These are phyloP conservation scores for Cettia cetti DNA, from an alignment of 2,113 vertebrate species.

Conservation along the genomic window DNA sequence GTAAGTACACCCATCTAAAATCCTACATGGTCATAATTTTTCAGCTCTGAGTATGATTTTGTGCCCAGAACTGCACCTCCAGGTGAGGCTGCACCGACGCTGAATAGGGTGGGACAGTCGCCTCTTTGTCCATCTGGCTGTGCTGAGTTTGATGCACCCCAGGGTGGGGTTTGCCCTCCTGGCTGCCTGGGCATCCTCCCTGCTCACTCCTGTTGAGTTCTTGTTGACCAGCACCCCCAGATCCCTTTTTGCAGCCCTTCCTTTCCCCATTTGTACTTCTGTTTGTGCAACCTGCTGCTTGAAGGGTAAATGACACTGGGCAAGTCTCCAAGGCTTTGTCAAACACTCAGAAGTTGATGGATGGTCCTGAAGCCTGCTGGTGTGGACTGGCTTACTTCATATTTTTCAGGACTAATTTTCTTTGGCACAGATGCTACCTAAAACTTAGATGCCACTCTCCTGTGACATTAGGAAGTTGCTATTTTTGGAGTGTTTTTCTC, in stretches of 20 bases:
- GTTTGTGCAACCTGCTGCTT: background rate
- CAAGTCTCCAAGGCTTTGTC: background rate
- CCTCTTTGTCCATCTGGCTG: accelerated
- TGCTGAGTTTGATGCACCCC: background rate
- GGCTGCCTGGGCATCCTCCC: background rate
- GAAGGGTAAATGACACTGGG: background rate
- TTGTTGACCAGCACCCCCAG: background rate
- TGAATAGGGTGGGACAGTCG: accelerated
- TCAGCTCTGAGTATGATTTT: background rate
- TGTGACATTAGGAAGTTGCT: background rate
- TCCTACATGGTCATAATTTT: background rate
- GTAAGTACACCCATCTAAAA: constrained; percentile 72
- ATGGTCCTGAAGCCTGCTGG: background rate
- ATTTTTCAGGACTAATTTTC: background rate
- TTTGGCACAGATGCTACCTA: background rate
- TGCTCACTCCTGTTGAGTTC: background rate
- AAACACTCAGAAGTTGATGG: background rate
- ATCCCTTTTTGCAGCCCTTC: background rate
- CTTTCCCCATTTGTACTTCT: background rate
- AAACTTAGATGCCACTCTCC: background rate
- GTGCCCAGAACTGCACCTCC: background rate
- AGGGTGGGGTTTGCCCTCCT: background rate
- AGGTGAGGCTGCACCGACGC: accelerated
- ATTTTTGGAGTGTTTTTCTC: background rate
- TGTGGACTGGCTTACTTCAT: background rate